Conservation (phyloP, 2,797 vertebrate genomes). For the Pipistrellus nathusii region DNA sequence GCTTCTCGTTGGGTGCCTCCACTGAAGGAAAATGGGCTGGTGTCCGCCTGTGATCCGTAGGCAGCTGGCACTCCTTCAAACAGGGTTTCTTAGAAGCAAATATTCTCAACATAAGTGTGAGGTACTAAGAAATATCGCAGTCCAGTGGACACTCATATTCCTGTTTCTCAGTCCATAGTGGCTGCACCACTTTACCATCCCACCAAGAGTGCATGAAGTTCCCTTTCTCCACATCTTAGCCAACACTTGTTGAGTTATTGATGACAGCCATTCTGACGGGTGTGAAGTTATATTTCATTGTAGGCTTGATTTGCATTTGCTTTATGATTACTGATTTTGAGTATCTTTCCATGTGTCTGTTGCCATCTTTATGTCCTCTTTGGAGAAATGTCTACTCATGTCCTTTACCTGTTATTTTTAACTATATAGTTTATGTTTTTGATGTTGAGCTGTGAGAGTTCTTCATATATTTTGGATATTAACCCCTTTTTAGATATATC, state of each 20-base stretch:
- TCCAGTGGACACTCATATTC: not conserved
- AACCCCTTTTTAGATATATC: not conserved
- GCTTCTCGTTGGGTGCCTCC: not conserved
- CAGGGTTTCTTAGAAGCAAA: not conserved
- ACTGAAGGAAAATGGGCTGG: not conserved
- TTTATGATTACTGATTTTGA: not conserved
- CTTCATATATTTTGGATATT: not conserved
- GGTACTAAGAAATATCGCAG: not conserved
- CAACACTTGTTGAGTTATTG: not conserved
- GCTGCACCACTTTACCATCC: not conserved
- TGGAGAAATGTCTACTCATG: not conserved
- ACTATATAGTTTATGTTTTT: not conserved
- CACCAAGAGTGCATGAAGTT: not conserved
- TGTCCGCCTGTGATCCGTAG: not conserved
- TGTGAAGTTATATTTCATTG: not conserved
- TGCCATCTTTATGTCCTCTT: not conserved
- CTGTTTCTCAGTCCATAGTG: not conserved
- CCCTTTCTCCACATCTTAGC: not conserved
- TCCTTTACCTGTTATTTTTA: not conserved
- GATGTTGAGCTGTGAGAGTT: not conserved
- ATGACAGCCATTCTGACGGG: not conserved
- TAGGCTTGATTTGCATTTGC: not conserved
- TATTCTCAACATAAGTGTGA: not conserved
- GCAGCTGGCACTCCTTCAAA: not conserved
- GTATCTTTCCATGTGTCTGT: not conserved